Conservation (phyloP, 2,888 invertebrate species). For the Alloplasta piceator region DNA sequence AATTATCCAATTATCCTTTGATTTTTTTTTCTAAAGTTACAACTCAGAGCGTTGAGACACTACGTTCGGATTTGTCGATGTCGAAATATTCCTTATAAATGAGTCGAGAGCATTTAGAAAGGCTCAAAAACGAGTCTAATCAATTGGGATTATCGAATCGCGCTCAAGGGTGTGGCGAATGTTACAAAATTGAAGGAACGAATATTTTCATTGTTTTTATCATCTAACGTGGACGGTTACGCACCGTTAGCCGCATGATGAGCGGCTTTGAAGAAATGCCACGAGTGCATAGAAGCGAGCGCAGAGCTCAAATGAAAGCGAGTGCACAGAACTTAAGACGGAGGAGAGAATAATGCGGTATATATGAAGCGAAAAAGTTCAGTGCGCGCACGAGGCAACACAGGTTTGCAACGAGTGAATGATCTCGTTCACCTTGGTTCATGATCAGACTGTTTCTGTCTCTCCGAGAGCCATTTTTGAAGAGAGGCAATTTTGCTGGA, state of each 20-base stretch:
- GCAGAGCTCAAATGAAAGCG: slow-evolving; percentile 43
- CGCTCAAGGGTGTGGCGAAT: slow-evolving; percentile 2
- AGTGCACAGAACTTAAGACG: slow-evolving; percentile 24
- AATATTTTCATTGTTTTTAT: slow-evolving; percentile 11
- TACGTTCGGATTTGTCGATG: not conserved
- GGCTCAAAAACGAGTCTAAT: slow-evolving; percentile 14
- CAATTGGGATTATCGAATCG: slow-evolving; percentile 4
- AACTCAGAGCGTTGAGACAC: not conserved
- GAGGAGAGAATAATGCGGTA: slow-evolving; percentile 5
- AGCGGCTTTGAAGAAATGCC: slow-evolving; percentile 17
- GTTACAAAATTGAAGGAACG: not conserved
- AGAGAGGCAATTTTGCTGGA: slow-evolving; percentile 24
- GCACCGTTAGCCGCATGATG: slow-evolving; percentile 42
- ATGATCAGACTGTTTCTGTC: slow-evolving; percentile 47
- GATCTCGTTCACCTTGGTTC: slow-evolving; percentile 72
- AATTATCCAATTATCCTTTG: slow-evolving; percentile 49
- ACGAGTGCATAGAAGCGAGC: not conserved
- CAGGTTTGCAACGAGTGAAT: slow-evolving; percentile 41
- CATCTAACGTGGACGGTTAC: slow-evolving; percentile 18
- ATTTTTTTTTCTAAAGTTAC: slow-evolving; percentile 27
- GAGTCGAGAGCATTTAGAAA: slow-evolving; percentile 44
- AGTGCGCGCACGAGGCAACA: too few relatives aligned
- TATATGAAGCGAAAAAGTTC: too few relatives aligned
- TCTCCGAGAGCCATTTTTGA: not conserved
- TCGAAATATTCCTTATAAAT: slow-evolving; percentile 20